Evolutionary conservation across 1,140 invertebrate species (phyloP).

Genomic region (Aleiodes sp.): DNA sequence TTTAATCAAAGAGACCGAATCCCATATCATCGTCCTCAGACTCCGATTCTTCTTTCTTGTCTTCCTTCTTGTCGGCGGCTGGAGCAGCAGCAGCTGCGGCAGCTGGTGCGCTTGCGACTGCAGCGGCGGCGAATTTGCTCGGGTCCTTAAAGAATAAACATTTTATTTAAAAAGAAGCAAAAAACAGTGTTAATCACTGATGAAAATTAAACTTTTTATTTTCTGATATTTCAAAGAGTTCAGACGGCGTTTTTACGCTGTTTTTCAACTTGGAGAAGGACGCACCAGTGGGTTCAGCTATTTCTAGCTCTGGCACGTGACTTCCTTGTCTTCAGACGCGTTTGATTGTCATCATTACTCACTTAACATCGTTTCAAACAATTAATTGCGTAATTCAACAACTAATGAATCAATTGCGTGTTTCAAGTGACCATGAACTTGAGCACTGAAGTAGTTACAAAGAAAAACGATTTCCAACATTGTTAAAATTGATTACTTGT

Average conservation of each 20-base stretch:
- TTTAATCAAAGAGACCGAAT: constrained; percentile 94
- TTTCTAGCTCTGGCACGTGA: constrained; percentile 56
- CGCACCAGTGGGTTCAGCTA: constrained; percentile 60
- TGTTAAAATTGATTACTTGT: too few relatives aligned
- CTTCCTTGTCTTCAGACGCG: constrained; percentile 41
- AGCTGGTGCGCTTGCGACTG: constrained; percentile 70
- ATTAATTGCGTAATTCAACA: not conserved
- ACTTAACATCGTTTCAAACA: constrained; percentile 7
- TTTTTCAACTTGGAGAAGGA: constrained; percentile 42
- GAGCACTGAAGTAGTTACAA: too few relatives aligned
- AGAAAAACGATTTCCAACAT: too few relatives aligned
- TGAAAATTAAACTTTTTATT: not conserved
- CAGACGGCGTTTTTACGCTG: constrained; percentile 41
- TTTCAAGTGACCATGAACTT: too few relatives aligned
- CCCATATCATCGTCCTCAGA: constrained; percentile 96
- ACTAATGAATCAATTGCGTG: not conserved
- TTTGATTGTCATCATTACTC: constrained; percentile 42
- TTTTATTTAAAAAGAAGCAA: not conserved
- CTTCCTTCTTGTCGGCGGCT: constrained; percentile 74
- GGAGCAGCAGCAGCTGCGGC: constrained; percentile 70
- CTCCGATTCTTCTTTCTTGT: constrained; percentile 83
- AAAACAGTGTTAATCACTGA: not conserved
- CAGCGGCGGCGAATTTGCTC: constrained; percentile 86
- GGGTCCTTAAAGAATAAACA: constrained; percentile 78
- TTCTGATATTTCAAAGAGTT: constrained; percentile 11